Evolutionary conservation across 2,797 vertebrate species (phyloP), one percentile per base, ranked within the genome.

Genomic region (Sebastes vulpes): DNA sequence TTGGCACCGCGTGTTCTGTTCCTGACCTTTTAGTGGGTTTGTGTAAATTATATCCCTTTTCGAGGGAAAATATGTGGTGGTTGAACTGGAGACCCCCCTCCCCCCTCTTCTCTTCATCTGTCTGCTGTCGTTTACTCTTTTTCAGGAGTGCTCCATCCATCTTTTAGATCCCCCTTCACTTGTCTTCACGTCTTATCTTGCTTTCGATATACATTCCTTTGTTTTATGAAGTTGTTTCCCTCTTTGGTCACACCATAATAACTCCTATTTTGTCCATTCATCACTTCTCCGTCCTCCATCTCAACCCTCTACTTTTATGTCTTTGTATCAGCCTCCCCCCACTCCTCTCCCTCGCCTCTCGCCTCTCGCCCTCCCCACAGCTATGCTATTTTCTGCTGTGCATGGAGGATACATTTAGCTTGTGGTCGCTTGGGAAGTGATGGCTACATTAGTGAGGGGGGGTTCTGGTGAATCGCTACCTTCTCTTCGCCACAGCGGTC

Each of bases 11-110:
- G n/a, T 63, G 66, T 65, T 88, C 75, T 76, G 65, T 75, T 87
- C 72, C 81, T 94, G 94, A 96, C 94, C 94, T 94, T 48, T 92
- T 82, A 80, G 92, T 86, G 93, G 92, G 86, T 94, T 92, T 83
- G 86, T 85, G 86, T 93, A 96, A 96, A 96, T 96, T 95, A 94
- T 93, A 96, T 92, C 90, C 93, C 87, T 94, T 60, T 81, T 86
- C 54, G 82, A 90, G 90, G 94, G 93, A 95, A 95, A 95, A 89
- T 92, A 95, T 93, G 92, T 86, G 78, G 94, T 64, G 94, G 94
- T 90, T 88, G 58, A 85, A 88, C 57, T 75, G 63, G 76, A 79
- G 85, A 82, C 72, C 75, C 85, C 84, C 84, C 42, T 38, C 60
- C 18, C 5, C 31, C 16, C n/a, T 10, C 29, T 56, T 61, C 61